Percentiles rank a stretch among this genome's conserved stretches.
Evolutionary conservation across 1,140 invertebrate species (phyloP).

Genomic region (Cyclargus thomasi): DNA sequence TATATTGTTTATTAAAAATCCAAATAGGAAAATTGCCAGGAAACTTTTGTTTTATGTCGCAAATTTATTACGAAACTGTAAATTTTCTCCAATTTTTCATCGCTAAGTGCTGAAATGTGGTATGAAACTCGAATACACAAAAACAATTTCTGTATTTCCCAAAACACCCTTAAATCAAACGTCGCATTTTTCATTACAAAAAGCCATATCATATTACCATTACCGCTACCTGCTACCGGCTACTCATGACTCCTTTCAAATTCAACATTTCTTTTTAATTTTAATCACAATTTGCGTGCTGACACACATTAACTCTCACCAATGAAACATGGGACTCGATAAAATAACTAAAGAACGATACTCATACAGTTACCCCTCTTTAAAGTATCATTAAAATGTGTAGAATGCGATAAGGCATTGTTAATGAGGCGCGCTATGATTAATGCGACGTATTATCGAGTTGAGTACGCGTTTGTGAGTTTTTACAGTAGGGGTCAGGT

Average conservation of each 20-base stretch:
- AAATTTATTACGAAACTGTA: neutral
- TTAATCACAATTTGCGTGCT: slow-evolving; percentile 59
- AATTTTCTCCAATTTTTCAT: neutral
- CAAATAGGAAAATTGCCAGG: no score
- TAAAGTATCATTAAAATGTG: slow-evolving; percentile 61
- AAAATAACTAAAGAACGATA: slow-evolving; percentile 49
- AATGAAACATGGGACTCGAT: slow-evolving; percentile 55
- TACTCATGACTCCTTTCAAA: slow-evolving; percentile 27
- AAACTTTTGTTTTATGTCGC: neutral
- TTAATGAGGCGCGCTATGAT: slow-evolving; percentile 58
- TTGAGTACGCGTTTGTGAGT: slow-evolving; percentile 40
- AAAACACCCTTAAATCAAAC: slow-evolving; percentile 21
- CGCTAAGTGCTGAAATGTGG: neutral
- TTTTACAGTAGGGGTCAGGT: slow-evolving; percentile 30
- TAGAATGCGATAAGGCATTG: slow-evolving; percentile 52
- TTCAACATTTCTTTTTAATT: slow-evolving; percentile 61
- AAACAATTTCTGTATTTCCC: slow-evolving; percentile 11
- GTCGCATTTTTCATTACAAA: slow-evolving; percentile 22
- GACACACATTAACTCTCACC: slow-evolving; percentile 54
- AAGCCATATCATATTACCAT: slow-evolving; percentile 22
- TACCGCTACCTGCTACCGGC: slow-evolving; percentile 18
- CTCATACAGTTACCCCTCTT: slow-evolving; percentile 43
- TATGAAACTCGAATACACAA: slow-evolving; percentile 4
- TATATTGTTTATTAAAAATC: no score
- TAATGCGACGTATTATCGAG: slow-evolving; percentile 45